A percentile compares a stretch with the other conserved stretches of the same genome.
Evolutionary conservation across 2,888 invertebrate species (phyloP).

Genomic region (Poecilobothrus nobilitatus): DNA sequence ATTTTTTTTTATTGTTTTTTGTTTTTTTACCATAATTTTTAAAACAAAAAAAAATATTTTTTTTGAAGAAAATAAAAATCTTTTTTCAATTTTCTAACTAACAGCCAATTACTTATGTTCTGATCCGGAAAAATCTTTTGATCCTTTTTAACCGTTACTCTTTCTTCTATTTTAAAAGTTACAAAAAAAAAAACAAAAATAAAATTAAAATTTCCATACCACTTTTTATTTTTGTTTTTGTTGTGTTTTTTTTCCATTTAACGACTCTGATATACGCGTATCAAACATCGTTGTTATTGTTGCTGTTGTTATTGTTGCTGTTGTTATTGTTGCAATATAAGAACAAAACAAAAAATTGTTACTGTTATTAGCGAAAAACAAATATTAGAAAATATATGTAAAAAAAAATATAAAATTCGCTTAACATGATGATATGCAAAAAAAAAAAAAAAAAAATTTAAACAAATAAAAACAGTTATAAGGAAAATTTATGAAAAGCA

Average conservation of each 20-base stretch:
- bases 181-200: no score
- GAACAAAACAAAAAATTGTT: not conserved
- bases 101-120: conserved; percentile 10
- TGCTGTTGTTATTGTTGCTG: no score
- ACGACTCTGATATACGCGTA: not conserved
- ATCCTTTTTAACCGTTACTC: conserved; percentile 9
- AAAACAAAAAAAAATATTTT: not conserved
- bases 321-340: no score
- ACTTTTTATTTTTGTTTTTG: no score
- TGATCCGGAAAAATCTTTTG: conserved; percentile 11
- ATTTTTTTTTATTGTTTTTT: not conserved
- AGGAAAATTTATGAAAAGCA: not conserved
- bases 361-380: not conserved
- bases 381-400: no score
- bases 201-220: no score
- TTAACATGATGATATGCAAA: not conserved
- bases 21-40: not conserved
- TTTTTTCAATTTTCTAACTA: conserved; percentile 1
- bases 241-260: not conserved
- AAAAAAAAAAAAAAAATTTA: not conserved
- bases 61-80: no score
- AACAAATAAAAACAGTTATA: not conserved
- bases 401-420: not conserved
- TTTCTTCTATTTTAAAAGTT: not conserved
- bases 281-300: not conserved